Percentiles rank a stretch among this genome's conserved stretches.
Conservation (phyloP, 2,888 invertebrate species). For the Phyllotreta striolata region DNA sequence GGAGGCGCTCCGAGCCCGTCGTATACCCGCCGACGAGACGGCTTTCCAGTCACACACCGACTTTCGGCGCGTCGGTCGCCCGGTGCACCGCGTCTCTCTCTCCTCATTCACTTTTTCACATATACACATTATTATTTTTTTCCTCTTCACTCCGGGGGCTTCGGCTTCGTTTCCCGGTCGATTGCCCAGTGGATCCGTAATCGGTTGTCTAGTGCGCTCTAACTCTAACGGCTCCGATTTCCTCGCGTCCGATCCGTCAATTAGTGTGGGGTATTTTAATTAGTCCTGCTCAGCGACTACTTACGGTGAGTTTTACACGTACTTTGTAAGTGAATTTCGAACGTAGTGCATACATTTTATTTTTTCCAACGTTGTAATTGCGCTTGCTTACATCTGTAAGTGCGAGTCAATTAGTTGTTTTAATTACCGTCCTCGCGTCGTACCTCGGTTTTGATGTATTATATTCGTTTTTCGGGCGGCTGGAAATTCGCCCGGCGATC, state of each 20-base stretch:
- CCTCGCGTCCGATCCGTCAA: too few species aligned
- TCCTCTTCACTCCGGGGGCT: too few species aligned
- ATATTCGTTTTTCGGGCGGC: background rate
- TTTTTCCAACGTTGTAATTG: background rate
- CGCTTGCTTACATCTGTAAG: too few species aligned
- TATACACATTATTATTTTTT: too few species aligned
- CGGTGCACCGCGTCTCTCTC: slow-evolving; percentile 21
- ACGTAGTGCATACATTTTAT: background rate
- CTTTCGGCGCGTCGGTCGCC: slow-evolving; percentile 24
- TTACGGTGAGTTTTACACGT: too few species aligned
- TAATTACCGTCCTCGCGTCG: slow-evolving; percentile 2
- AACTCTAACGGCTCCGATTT: too few species aligned
- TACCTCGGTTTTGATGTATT: background rate
- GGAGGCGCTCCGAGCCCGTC: slow-evolving; percentile 32
- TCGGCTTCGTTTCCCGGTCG: too few species aligned
- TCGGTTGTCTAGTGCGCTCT: too few species aligned
- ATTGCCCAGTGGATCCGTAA: too few species aligned
- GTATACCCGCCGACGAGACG: slow-evolving; percentile 32
- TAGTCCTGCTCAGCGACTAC: too few species aligned
- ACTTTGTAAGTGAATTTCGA: background rate
- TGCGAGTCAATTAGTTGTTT: background rate
- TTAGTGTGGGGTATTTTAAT: too few species aligned
- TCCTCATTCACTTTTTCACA: too few species aligned
- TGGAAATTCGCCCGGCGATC: background rate
- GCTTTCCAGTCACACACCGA: slow-evolving; percentile 36